Percentiles rank a stretch among this genome's conserved stretches.
phyloP scores from a whole-genome alignment of 2,888 invertebrate species.

The Serrognathus titanus region DNA sequence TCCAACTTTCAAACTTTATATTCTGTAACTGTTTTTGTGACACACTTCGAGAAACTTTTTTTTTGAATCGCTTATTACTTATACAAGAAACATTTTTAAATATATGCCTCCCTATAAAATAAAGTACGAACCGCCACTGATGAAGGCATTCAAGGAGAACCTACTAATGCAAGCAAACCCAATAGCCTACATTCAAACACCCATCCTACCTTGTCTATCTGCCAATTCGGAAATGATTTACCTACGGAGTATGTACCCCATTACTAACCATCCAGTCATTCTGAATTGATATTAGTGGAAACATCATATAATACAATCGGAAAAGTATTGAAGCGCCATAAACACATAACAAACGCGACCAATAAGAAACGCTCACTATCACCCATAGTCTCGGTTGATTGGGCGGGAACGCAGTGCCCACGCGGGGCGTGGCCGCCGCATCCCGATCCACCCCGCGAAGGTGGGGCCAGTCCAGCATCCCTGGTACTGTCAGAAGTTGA shows the following conservation, averaged over 20 bases:
- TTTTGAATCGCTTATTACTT: too few species aligned
- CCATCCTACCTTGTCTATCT: background rate
- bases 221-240: slow-evolving; percentile 12
- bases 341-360: slow-evolving; percentile 19
- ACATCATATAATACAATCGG: slow-evolving; percentile 10
- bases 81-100: too few species aligned
- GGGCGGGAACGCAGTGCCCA: slow-evolving; percentile 28
- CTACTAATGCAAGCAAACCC: background rate
- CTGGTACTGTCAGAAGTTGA: slow-evolving; percentile 28
- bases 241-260: slow-evolving; percentile 12
- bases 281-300: slow-evolving; percentile 4
- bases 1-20: too few species aligned
- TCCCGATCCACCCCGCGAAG: slow-evolving; percentile 28
- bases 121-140: too few species aligned
- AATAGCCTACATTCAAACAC: background rate
- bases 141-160: background rate
- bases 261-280: slow-evolving; percentile 10
- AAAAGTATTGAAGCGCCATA: slow-evolving; percentile 26
- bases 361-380: slow-evolving; percentile 21
- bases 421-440: slow-evolving; percentile 32
- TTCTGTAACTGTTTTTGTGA: too few species aligned
- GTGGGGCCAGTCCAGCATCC: slow-evolving; percentile 45
- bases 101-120: too few species aligned
- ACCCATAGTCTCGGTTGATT: slow-evolving; percentile 36
- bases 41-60: too few species aligned